Conservation (phyloP, 1,140 invertebrate genomes). For the Lasioglossum baleicum region DNA sequence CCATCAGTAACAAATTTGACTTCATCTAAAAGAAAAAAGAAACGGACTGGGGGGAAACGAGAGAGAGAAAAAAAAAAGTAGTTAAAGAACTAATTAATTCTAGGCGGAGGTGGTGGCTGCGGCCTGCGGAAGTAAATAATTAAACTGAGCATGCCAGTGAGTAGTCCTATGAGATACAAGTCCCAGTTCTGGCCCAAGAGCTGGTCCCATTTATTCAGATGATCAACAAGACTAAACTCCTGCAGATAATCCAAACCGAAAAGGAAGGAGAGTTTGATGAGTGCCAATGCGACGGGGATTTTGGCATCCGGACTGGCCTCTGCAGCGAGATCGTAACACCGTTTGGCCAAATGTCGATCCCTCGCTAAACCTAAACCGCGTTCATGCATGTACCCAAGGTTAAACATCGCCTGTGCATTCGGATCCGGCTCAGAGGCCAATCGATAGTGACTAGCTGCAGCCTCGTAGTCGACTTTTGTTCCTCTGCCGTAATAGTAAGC, state of each 20-base stretch:
- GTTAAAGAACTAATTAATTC: slow-evolving; percentile 47
- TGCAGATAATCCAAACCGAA: slow-evolving; percentile 87
- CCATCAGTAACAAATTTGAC: slow-evolving; percentile 44
- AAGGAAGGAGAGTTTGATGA: slow-evolving; percentile 92
- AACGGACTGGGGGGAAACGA: neutral
- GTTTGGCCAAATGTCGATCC: slow-evolving; percentile 90
- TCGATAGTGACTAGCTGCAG: slow-evolving; percentile 93
- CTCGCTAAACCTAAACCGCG: slow-evolving; percentile 91
- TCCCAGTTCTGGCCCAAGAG: slow-evolving; percentile 94
- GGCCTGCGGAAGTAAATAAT: slow-evolving; percentile 89
- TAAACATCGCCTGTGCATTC: slow-evolving; percentile 99
- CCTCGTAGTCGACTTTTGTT: slow-evolving; percentile 94
- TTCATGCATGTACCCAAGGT: slow-evolving; percentile 99
- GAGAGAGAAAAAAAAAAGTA: neutral
- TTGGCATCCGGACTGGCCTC: slow-evolving; percentile 96
- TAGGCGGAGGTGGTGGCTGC: slow-evolving; percentile 75
- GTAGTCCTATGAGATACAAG: slow-evolving; percentile 91
- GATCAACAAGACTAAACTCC: slow-evolving; percentile 82
- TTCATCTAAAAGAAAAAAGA: slow-evolving; percentile 19
- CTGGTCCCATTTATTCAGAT: slow-evolving; percentile 74
- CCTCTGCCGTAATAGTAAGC: slow-evolving; percentile 98
- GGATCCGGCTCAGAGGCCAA: slow-evolving; percentile 96
- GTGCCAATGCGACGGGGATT: slow-evolving; percentile 95
- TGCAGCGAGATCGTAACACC: slow-evolving; percentile 98
- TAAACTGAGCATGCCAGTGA: slow-evolving; percentile 90